Percentiles rank a stretch among this genome's conserved stretches.
phyloP scores from a whole-genome alignment of 2,113 vertebrate genomes.

The Ploceus nigricollis region DNA sequence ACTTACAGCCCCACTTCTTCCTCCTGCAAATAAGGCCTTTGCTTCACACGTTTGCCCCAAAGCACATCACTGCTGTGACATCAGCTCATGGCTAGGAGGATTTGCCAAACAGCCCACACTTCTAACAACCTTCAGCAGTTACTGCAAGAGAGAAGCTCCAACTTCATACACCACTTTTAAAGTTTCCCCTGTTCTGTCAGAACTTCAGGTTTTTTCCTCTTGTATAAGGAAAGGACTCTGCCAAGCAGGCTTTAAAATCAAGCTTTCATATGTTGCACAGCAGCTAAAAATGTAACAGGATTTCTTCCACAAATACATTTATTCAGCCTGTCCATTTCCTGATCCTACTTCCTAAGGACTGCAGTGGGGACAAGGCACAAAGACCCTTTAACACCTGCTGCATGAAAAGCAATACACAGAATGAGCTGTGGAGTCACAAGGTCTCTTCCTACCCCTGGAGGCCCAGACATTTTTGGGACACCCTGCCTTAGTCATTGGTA shows the following conservation, averaged over 20 bases:
- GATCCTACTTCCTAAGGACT: neutral
- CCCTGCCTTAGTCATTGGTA: neutral
- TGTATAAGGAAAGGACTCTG: neutral
- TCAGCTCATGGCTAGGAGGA: neutral
- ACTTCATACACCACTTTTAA: neutral
- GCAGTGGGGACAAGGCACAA: neutral
- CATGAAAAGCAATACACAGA: neutral
- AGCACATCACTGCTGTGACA: neutral
- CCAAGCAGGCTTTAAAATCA: neutral
- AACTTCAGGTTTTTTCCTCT: neutral
- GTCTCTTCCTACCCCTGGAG: neutral
- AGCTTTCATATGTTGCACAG: neutral
- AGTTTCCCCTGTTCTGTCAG: neutral
- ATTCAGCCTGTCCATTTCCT: slow-evolving; percentile 16
- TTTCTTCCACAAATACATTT: slow-evolving; percentile 3
- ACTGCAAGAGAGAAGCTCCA: neutral
- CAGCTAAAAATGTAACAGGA: neutral
- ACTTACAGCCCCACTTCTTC: neutral
- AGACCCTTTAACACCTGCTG: slow-evolving; percentile 27
- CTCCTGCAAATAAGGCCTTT: neutral
- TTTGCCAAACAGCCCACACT: neutral
- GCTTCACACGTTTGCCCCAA: neutral
- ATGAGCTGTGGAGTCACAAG: neutral
- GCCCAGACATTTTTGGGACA: neutral
- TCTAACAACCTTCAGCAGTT: neutral